phyloP scores from a whole-genome alignment of 2,888 invertebrate genomes.

The Thecophora atra region DNA sequence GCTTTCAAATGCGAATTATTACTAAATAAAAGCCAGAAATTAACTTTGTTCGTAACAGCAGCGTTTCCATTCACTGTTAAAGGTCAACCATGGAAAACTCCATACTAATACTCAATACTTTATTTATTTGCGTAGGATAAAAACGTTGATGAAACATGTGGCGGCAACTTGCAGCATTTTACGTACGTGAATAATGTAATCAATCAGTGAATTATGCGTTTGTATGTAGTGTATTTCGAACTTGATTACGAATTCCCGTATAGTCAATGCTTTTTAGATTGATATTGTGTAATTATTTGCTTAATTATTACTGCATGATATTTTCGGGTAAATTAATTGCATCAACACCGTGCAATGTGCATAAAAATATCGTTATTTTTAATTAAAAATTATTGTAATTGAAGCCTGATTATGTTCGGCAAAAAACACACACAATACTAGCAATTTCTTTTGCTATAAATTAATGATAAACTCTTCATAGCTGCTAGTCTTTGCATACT shows the following conservation, averaged over 20 bases:
- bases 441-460: neutral
- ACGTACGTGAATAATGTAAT: neutral
- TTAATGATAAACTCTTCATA: neutral
- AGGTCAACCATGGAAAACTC: conserved; percentile 16
- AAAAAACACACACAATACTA: neutral
- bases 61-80: conserved; percentile 36
- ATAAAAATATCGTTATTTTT: neutral
- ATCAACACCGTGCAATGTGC: neutral
- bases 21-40: conserved; percentile 6
- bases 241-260: neutral
- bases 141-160: too few relatives aligned
- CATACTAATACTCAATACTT: neutral
- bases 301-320: neutral
- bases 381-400: conserved; percentile 4
- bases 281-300: neutral
- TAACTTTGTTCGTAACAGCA: conserved; percentile 28
- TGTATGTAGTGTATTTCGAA: neutral
- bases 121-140: neutral
- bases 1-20: too few relatives aligned
- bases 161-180: neutral
- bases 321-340: neutral
- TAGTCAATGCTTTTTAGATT: neutral
- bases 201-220: neutral
- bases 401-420: conserved; percentile 29
- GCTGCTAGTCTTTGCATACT: neutral